Evolutionary conservation across 2,797 vertebrate species (phyloP).

Genomic region (Crossoptilon crossoptilon): DNA sequence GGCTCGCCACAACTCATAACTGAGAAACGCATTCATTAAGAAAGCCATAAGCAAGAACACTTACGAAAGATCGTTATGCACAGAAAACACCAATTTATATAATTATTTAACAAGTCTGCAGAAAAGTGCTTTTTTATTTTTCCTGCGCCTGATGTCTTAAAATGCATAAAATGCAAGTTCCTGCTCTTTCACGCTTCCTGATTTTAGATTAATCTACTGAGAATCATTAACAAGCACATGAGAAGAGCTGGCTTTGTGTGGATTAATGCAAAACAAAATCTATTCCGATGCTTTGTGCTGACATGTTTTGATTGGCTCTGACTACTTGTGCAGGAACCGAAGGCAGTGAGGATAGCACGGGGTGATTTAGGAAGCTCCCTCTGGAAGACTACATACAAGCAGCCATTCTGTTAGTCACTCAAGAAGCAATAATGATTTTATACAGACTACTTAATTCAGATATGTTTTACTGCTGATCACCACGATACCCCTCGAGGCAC

Average conservation of each 20-base stretch:
- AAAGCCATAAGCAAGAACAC: slow-evolving; percentile 19
- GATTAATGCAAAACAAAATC: background rate
- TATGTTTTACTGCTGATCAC: background rate
- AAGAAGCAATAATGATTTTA: background rate
- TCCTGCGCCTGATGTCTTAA: background rate
- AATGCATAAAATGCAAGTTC: background rate
- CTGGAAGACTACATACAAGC: background rate
- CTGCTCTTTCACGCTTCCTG: background rate
- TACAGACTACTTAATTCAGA: background rate
- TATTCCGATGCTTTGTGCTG: background rate
- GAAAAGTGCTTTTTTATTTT: background rate
- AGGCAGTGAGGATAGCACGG: background rate
- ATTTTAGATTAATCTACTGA: background rate
- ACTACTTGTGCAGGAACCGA: background rate
- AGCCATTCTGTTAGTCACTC: background rate
- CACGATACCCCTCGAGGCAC: background rate
- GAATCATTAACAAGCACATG: background rate
- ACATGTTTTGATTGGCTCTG: background rate
- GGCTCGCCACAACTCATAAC: background rate
- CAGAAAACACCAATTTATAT: background rate
- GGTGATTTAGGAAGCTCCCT: background rate
- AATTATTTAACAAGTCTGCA: background rate
- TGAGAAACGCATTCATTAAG: slow-evolving; percentile 11
- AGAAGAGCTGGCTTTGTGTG: background rate
- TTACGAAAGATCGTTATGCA: background rate